Evolutionary conservation across 2,113 vertebrate species (phyloP).

Genomic region (Nesoenas mayeri): DNA sequence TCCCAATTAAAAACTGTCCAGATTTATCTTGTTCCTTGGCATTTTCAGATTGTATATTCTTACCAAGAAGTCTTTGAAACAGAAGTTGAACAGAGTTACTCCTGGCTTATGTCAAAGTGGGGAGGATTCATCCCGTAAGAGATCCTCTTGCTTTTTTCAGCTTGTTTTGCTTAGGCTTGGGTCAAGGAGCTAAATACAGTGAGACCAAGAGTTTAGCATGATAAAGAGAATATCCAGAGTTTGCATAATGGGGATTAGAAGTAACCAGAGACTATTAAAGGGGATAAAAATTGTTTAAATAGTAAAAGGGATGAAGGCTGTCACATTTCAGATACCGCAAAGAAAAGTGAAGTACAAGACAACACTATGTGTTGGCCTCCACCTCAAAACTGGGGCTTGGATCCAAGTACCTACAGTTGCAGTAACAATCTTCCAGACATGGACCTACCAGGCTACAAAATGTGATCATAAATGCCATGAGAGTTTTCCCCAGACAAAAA

Average conservation of each 20-base stretch:
- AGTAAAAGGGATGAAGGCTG: neutral
- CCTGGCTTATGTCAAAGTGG: neutral
- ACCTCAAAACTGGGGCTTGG: neutral
- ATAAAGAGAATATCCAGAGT: neutral
- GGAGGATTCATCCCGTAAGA: neutral
- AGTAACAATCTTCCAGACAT: neutral
- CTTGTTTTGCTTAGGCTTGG: neutral
- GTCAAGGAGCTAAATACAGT: neutral
- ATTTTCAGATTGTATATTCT: neutral
- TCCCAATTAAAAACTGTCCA: neutral
- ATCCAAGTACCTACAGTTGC: neutral
- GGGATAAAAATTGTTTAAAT: neutral
- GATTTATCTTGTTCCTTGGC: neutral
- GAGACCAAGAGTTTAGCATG: neutral
- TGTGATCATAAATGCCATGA: neutral
- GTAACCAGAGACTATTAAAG: neutral
- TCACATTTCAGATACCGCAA: neutral
- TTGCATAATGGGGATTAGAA: neutral
- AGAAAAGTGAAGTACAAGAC: neutral
- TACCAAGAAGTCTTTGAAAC: neutral
- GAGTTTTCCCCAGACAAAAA: neutral
- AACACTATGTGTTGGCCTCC: neutral
- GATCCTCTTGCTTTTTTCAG: neutral
- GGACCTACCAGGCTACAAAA: neutral
- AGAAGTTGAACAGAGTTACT: neutral